Evolutionary conservation across 2,113 vertebrate species (phyloP), one percentile per base, ranked within the genome.

Genomic region (Zosterops japonicus): DNA sequence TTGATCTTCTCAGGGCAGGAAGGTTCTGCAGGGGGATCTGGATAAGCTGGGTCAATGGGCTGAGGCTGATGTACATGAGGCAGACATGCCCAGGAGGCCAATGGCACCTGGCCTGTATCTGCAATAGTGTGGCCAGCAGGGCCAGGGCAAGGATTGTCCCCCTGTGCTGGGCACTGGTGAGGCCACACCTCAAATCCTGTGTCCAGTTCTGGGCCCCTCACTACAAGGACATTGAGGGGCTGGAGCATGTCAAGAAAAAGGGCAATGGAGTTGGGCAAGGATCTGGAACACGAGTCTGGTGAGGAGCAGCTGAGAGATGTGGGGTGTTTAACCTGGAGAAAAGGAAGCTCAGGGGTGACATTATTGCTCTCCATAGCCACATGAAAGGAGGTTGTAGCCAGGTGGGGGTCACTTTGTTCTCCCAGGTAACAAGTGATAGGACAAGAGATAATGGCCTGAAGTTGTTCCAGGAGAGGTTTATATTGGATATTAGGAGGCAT

Each of bases 51-150:
- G 23, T 33, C 0, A 0, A 19, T 22, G n/a, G 27, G 15, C 42
- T 20, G 13, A 72, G 39, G 52, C n/a, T 0, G 0, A 14, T 46
- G 20, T 52, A 39, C 12, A 22, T 1, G 17, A 72, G 11, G 8
- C 57, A 64, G 36, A 27, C 3, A 4, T 41, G 39, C 20, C 44
- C 33, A 65, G 44, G 3, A 61, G 20, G 9, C 11, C 4, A 46
- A 4, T 7, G 29, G 9, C 41, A 33, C 35, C 41, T 53, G 52
- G 53, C 12, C 12, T 33, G 6, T 41, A 3, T 24, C 60, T 47
- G 29, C 21, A 76, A 4, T 11, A 10, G 21, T 35, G 47, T 27
- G 46, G 44, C 6, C 78, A 83, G n/a, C n/a, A 85, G 60, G 53
- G 11, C 7, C 5, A 55, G 27, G 47, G 12, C 27, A 10, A 22